Evolutionary conservation across 2,113 vertebrate genomes (phyloP), one percentile per base, ranked within the genome.

Genomic region (Ceyx cyanopectus): DNA sequence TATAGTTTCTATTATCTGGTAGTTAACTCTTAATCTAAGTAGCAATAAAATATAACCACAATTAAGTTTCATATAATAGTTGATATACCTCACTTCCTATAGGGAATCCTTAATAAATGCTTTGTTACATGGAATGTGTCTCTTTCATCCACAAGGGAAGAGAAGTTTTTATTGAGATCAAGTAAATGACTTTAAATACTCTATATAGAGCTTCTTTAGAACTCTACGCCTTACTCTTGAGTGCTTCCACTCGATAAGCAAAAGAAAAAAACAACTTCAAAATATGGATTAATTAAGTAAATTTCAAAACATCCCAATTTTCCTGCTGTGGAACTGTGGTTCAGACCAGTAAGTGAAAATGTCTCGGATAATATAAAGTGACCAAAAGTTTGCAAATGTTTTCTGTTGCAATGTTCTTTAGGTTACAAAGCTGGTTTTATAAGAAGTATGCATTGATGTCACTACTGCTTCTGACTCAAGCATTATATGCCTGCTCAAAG

Each of bases 11-110:
- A 86, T 95, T 97, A 95, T 95, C 92, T 96, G 94, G 94, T 94
- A 94, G 94, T 94, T 97, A 97, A 97, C 69, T 92, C 76, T 95
- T 97, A 97, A 87, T 80, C 92, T 96, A 96, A 97, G 95, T 57
- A 92, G 81, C 68, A 88, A 96, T 97, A 97, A 97, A 97, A 75
- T 79, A 70, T 87, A 95, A 96, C 95, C 89, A 96, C 88, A 97
- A 96, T 97, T 97, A 97, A 92, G 75, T 66, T 88, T 85, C 51
- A 66, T 67, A 84, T 70, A 91, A 80, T 69, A 75, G 81, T 90
- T 95, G 90, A 96, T 95, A 92, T 56, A 96, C 50, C 89, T 96
- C 50, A 51, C 30, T 95, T 97, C 85, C 84, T 89, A 51, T 17
- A 58, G 78, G 85, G 87, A 94, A 78, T 90, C 46, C 89, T 74